These are phyloP conservation scores for Tetanocera ferruginea DNA, from an alignment of 2,888 invertebrate genomes.

Conservation along the genomic window DNA sequence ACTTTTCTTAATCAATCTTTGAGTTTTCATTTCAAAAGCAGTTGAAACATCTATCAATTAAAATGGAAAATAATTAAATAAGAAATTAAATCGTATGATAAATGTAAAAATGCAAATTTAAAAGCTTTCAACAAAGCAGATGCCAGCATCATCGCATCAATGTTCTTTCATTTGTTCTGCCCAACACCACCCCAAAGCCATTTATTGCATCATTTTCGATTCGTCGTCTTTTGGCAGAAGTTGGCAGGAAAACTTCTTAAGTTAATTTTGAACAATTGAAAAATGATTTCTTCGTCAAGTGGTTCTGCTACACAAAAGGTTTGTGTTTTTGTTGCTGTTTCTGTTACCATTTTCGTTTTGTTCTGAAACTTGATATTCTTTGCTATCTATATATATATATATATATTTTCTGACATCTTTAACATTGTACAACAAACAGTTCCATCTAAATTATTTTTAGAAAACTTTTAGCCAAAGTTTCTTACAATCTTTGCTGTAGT, in stretches of 20 bases:
- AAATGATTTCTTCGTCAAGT: constrained; percentile 5
- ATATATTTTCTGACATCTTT: neutral
- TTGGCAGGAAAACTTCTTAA: neutral
- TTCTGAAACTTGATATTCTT: neutral
- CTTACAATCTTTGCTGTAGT: neutral
- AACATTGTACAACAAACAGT: neutral
- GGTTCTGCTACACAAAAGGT: neutral
- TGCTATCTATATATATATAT: neutral
- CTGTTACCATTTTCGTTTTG: neutral
- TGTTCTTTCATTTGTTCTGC: neutral
- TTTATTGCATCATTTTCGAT: neutral
- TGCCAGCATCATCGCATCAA: neutral
- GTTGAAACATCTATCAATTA: too few relatives aligned
- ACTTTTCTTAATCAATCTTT: too few relatives aligned
- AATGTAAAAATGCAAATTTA: neutral
- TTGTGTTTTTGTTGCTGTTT: neutral
- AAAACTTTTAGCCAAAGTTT: neutral
- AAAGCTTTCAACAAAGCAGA: neutral
- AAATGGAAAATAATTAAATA: too few relatives aligned
- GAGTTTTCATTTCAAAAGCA: too few relatives aligned
- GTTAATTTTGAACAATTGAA: constrained; percentile 22
- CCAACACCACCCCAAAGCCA: too few relatives aligned
- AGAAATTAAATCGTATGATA: neutral
- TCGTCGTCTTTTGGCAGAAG: neutral
- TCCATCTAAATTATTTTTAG: neutral